Evolutionary conservation across 2,113 vertebrate species (phyloP), one percentile per base, ranked within the genome.

Genomic region (Nibea albiflora): DNA sequence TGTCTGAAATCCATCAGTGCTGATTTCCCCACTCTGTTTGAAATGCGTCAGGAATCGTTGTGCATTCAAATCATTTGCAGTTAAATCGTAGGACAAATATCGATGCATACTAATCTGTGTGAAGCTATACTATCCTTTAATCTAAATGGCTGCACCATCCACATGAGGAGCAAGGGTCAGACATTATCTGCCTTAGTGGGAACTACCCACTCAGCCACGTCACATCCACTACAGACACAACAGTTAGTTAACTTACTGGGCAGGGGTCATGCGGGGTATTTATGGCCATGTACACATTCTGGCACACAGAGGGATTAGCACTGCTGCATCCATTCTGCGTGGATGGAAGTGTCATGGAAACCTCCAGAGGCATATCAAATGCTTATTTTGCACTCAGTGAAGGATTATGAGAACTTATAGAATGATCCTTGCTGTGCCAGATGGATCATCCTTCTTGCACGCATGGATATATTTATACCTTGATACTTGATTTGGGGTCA

Each of bases 381-480:
- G 83, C 82, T 85, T 73, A 76, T 83, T 72, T 57, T 88, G 73
- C 84, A 80, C 79, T 89, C 74, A 85, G 67, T 65, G 17, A 75
- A 81, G 77, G 85, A 86, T 90, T 85, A 92, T 73, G 24, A 72
- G 78, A 88, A 75, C 75, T 76, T 83, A 83, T 62, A 50, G 75
- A 85, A 67, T 81, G 83, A 85, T 76, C 83, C 56, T 80, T 67
- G 68, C 69, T 80, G 49, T 76, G 70, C 54, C 85, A 88, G 79
- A 92, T 83, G 83, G 82, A 80, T 84, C 53, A 85, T 90, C 80
- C 47, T 85, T 20, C 35, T 66, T 61, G 60, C 69, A 77, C 11
- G 39, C 61, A 53, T 70, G 68, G 39, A 77, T 75, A 52, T 58
- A 20, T 20, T 88, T 83, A 57, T 65, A 64, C 50, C 10, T 60